Conservation (phyloP, 2,113 vertebrate genomes). For the Semicossyphus pulcher region DNA sequence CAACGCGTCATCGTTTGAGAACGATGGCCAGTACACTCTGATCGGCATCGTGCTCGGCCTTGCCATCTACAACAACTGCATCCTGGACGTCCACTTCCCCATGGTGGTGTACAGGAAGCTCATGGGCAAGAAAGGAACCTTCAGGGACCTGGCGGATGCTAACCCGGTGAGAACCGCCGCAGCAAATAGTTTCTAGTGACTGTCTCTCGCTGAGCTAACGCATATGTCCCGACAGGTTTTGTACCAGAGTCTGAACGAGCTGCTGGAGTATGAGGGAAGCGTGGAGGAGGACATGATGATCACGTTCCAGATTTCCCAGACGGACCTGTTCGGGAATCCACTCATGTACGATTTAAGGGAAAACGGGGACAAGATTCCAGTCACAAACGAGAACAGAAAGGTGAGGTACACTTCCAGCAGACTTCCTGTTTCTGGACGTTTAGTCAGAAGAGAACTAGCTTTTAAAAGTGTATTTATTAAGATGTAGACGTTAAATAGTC, state of each 20-base stretch:
- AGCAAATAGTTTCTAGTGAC: not conserved
- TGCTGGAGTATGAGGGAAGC: slow-evolving; percentile 94
- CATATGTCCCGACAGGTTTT: too few species aligned
- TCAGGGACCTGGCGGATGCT: slow-evolving; percentile 95
- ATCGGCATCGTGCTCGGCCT: slow-evolving; percentile 98
- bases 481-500: too few species aligned
- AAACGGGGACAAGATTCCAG: slow-evolving; percentile 97
- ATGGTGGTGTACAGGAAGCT: slow-evolving; percentile 99
- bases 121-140: slow-evolving; percentile 99
- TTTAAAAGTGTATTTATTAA: too few species aligned
- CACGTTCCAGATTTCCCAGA: slow-evolving; percentile 98
- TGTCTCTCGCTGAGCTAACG: too few species aligned
- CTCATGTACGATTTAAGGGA: slow-evolving; percentile 97
- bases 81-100: slow-evolving; percentile 98
- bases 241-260: slow-evolving; percentile 94
- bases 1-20: slow-evolving; percentile 97
- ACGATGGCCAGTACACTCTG: slow-evolving; percentile 98
- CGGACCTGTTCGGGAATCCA: slow-evolving; percentile 96
- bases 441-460: too few species aligned
- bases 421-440: not conserved
- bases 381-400: slow-evolving; percentile 98
- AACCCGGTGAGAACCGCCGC: slow-evolving; percentile 89
- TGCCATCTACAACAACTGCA: slow-evolving; percentile 99
- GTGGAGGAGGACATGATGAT: slow-evolving; percentile 99
- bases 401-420: slow-evolving; percentile 73